Evolutionary conservation across 1,140 invertebrate genomes (phyloP), one percentile per base, ranked within the genome.

Genomic region (Drosophila orosa): DNA sequence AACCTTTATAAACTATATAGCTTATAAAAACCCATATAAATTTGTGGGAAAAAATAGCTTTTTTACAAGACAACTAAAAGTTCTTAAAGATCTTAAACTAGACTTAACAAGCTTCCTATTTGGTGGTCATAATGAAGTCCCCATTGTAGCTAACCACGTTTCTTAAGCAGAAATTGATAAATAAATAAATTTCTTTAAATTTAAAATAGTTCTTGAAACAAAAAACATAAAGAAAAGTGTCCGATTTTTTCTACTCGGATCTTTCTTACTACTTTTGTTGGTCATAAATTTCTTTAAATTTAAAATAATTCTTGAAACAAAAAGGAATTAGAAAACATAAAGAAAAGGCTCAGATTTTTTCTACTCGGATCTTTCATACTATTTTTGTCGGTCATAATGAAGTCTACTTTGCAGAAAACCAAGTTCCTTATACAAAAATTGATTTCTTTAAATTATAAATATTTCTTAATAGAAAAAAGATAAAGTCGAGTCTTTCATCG

Each of bases 91-190:
- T 22, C 19, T 3, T 22, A 22, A 44, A 13, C 10, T 10, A 22
- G 40, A 12, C 17, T 22, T 7, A 22, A 22, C 5, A 2, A 22
- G 3, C 10, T 12, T 3, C 1, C 2, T 5, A 42, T 42, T 42
- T 12, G 1, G 0, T n/a, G 5, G 17, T 5, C 39, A 12, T 22
- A 6, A 19, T 12, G 1, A 12, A 13, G n/a, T 22, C 2, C 17
- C 39, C 1, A 0, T 12, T 10, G n/a, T n/a, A n/a, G n/a, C n/a
- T n/a, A n/a, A n/a, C n/a, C n/a, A 2, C 3, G 3, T 6, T 13
- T 13, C 19, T 13, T 5, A 13, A 44, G 7, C 12, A 12, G 15
- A 24, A 45, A 24, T 24, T 1, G 0, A 5, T 44, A 24, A 45
- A 24, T 24, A 0, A 0, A 5, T 44, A 22, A 22, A 13, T 3